phyloP scores from a whole-genome alignment of 1,140 invertebrate species.

The Orussus abietinus region DNA sequence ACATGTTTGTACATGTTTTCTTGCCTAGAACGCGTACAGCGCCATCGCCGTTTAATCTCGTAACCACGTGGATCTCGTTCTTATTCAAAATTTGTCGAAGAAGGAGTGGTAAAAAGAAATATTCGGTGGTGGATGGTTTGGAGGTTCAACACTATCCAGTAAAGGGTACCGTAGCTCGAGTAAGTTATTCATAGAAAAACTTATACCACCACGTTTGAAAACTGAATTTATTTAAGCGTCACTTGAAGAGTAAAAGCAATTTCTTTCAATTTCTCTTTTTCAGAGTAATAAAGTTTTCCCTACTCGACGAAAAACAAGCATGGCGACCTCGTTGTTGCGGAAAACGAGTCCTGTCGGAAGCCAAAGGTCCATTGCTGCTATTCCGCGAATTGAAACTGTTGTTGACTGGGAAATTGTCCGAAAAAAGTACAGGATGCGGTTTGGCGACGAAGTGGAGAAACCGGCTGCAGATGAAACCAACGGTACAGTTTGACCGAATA shows the following conservation, averaged over 20 bases:
- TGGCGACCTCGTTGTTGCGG: conserved; percentile 50
- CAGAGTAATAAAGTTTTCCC: conserved; percentile 32
- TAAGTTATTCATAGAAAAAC: no score
- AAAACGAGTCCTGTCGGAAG: conserved; percentile 72
- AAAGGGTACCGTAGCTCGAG: no score
- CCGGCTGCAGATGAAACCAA: conserved; percentile 47
- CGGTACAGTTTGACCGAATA: no score
- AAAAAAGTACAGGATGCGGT: conserved; percentile 76
- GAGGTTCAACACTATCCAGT: no score
- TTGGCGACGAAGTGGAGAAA: conserved; percentile 65
- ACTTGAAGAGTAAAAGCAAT: no score
- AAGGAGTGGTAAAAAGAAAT: neutral
- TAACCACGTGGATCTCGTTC: conserved; percentile 87
- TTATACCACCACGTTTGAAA: no score
- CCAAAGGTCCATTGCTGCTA: conserved; percentile 69
- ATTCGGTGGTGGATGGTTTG: no score
- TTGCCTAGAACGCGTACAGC: conserved; percentile 93
- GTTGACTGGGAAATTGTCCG: conserved; percentile 85
- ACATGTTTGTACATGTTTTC: conserved; percentile 3
- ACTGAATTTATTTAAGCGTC: no score
- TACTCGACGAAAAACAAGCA: conserved; percentile 19
- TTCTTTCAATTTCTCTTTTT: conserved; percentile 5
- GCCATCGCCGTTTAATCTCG: conserved; percentile 92
- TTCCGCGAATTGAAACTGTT: conserved; percentile 76
- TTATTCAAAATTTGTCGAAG: conserved; percentile 61